Conservation (phyloP, 30 jellyfish, hydroid and myxozoan species). For the Hydra vulgaris region DNA sequence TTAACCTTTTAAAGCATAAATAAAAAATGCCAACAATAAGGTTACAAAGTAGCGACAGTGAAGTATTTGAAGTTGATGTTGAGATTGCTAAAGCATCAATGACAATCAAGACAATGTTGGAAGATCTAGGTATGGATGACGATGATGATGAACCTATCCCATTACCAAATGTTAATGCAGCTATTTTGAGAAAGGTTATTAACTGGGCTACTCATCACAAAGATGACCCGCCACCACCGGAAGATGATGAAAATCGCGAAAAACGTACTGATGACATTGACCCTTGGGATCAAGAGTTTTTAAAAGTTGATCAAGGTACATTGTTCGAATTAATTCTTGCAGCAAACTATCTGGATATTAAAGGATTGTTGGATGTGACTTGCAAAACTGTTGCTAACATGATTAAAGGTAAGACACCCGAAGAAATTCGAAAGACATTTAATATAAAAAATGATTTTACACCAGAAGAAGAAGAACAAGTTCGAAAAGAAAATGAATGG, state of each 20-base stretch:
- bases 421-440: constrained; percentile 90
- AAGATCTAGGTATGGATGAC: constrained; percentile 67
- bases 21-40: constrained; percentile 70
- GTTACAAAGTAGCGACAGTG: constrained; percentile 87
- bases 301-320: constrained; percentile 96
- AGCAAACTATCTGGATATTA: constrained; percentile 92
- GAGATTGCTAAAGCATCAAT: constrained; percentile 98
- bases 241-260: constrained; percentile 85
- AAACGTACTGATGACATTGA: constrained; percentile 80
- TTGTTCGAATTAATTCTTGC: constrained; percentile 90
- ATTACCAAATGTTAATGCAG: constrained; percentile 89
- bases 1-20: no score
- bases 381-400: constrained; percentile 97
- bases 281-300: constrained; percentile 98
- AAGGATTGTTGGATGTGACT: constrained; percentile 84
- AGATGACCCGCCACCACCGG: constrained; percentile 96
- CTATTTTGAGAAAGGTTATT: constrained; percentile 67
- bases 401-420: constrained; percentile 99
- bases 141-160: constrained; percentile 96
- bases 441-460: constrained; percentile 97
- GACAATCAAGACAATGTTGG: constrained; percentile 85
- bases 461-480: constrained; percentile 99
- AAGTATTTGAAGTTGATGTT: constrained; percentile 80
- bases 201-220: constrained; percentile 96
- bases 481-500: constrained; percentile 96